Evolutionary conservation across 2,797 vertebrate species (phyloP), one percentile per base, ranked within the genome.

Genomic region (Acrossocheilus fasciatus): DNA sequence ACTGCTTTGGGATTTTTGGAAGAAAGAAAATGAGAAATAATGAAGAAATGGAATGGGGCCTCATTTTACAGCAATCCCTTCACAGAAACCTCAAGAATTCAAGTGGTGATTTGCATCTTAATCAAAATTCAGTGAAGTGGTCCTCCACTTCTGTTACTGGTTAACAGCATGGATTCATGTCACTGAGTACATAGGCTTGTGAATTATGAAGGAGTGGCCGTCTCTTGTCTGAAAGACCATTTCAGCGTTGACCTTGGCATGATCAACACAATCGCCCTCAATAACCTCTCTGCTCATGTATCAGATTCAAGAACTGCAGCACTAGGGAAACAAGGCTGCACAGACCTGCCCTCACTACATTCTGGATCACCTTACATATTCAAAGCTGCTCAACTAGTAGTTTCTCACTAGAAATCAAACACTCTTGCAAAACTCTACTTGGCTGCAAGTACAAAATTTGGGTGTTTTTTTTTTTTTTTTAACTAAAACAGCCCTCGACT

Each of bases 331-430:
- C 41, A 74, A 62, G 41, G n/a, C 17, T 11, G 9, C 80, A 57
- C 34, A 57, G 79, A 68, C 79, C 10, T 68, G 79, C 10, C 11
- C 43, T 81, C 36, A 73, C 81, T 43, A 73, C n/a, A 30, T 9
- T 26, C 23, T 72, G 36, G 68, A 72, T 57, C 50, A 18, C 36
- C 52, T 45, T 45, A 70, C 15, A 59, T 30, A 59, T 20, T 59
- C 36, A 57, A 82, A 57, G 36, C 34, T 57, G 47, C 81, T 82
- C 36, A 82, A 54, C 79, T 68, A 64, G 43, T 30, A 41, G 75
- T 78, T 64, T 80, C 62, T 81, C 47, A 23, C n/a, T 45, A 59
- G n/a, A n/a, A 79, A 62, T 30, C 57, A 79, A 81, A 81, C 43
- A 15, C 43, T 23, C 26, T 34, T 50, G 30, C 79, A 68, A 68